These are phyloP conservation scores for Hyperoplus lanceolatus DNA, from an alignment of 2,797 vertebrate genomes.

Conservation along the genomic window DNA sequence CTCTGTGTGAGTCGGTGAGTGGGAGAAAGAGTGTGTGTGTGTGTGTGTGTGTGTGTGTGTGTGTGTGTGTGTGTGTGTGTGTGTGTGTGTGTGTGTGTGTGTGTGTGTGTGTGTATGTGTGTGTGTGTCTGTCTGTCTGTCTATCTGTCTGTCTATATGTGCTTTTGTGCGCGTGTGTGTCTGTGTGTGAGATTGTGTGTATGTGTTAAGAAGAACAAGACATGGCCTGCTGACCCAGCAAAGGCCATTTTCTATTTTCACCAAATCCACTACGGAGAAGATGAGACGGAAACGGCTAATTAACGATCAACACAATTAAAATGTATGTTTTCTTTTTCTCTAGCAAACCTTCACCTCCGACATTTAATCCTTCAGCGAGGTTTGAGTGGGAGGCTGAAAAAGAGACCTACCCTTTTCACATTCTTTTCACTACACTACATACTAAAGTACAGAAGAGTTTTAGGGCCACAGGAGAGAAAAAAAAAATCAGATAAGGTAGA, in stretches of 20 bases:
- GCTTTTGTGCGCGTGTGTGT: too few species aligned
- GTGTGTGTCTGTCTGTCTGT: too few species aligned
- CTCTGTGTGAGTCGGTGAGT: too few species aligned
- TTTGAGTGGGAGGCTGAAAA: slow-evolving; percentile 60
- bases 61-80: too few species aligned
- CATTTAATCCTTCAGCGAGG: slow-evolving; percentile 68
- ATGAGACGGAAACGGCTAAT: slow-evolving; percentile 62
- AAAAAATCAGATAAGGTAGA: slow-evolving; percentile 9
- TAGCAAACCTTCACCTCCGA: slow-evolving; percentile 58
- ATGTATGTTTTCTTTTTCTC: slow-evolving; percentile 58
- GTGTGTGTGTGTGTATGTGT: too few species aligned
- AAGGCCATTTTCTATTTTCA: slow-evolving; percentile 55
- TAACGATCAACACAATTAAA: slow-evolving; percentile 74
- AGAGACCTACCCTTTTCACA: slow-evolving; percentile 19
- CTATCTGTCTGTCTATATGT: too few species aligned
- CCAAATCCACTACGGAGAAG: slow-evolving; percentile 40
- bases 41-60: too few species aligned
- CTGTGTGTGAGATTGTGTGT: too few species aligned
- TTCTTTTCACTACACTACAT: too few species aligned
- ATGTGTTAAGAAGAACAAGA: not conserved
- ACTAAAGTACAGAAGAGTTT: too few species aligned
- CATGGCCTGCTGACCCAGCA: slow-evolving; percentile 57
- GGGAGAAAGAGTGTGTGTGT: too few species aligned
- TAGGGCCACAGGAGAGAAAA: slow-evolving; percentile 26
- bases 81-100: too few species aligned